Base-by-base conservation (phyloP, 2,797 vertebrate genomes). In the Microctenopoma steveboyesi region DNA sequence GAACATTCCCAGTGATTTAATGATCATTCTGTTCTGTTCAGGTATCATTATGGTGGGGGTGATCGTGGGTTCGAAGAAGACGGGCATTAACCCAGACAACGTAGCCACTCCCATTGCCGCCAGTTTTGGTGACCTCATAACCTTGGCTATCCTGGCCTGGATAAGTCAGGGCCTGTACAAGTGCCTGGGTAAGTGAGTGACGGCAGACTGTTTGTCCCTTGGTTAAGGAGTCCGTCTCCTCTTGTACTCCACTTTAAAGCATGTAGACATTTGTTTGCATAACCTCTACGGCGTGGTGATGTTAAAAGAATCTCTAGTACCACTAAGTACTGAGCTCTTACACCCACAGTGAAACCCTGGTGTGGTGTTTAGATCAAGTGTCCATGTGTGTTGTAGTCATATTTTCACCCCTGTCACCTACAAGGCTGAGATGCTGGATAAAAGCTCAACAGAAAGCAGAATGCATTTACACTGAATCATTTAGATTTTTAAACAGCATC, bases 31-130 rank as follows among this genome's bases (percentile, higher is more conserved):
- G 53, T 72, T 40, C 1, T 43, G 11, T 59, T 22, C 73, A 97
- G 97, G 98, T 78, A 94, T 97, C 88, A 96, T 98, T 89, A 99
- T 99, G 97, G 97, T 99, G 83, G 97, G 96, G 12, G 97, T 99
- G 74, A 98, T 99, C 12, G 96, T 99, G 86, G 96, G 97, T 46
- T 97, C 97, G 0, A 98, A 99, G 94, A 98, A 98, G 92, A 98
- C 96, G 0, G 96, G 97, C 58, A 96, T 99, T 89, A 99, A 99
- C 88, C 97, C 96, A 33, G 97, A 99, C 91, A 99, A 99, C 0
- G 96, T 98, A 71, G 97, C 97, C 74, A 99, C 97, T 4, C 98
- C 97, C 37, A 98, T 99, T 58, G 98, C 97, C 12, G 98, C 96
- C 84, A 98, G 97, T 80, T 98, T 98, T 74, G 98, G 98, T 33